Evolutionary conservation across 2,797 vertebrate genomes (phyloP), one percentile per base, ranked within the genome.

Genomic region (Danio albolineatus): DNA sequence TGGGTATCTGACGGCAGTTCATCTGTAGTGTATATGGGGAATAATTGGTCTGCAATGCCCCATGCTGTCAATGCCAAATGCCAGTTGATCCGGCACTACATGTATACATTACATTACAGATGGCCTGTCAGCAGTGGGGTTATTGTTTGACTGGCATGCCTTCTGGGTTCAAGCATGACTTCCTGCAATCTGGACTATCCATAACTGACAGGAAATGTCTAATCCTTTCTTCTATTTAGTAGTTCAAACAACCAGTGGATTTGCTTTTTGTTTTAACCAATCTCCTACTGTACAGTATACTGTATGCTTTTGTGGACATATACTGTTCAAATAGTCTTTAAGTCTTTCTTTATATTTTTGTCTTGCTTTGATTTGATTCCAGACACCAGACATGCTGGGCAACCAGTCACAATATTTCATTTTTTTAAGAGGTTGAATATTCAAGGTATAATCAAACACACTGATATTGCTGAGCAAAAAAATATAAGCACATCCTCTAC

Each of bases 91-190:
- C 72, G 49, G 12, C 57, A 39, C 48, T 62, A 60, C 57, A 38
- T 73, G 41, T 56, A 73, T 79, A 19, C 64, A 56, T 48, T 36
- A 48, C 57, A 78, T 78, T 78, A 54, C 57, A 78, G 76, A 71
- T 78, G 76, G 57, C 57, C 51, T 71, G 76, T 78, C 76, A 62
- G 57, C 38, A 62, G 57, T 62, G 19, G 66, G 65, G 60, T 73
- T 79, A 64, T 65, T 64, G 69, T 65, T 64, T 54, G 41, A 65
- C 59, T 79, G 59, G 46, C 54, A 69, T 78, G 62, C 49, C 76
- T 51, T 82, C 70, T 61, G 44, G 36, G 69, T 74, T 73, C 38
- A 67, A 57, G 44, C 61, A 60, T 57, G 65, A 71, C 44, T 73
- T 82, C 59, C 38, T 48, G 49, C 57, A 16, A 44, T 36, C 38